Conservation (phyloP, 2,797 vertebrate genomes). For the Anniella stebbinsi region DNA sequence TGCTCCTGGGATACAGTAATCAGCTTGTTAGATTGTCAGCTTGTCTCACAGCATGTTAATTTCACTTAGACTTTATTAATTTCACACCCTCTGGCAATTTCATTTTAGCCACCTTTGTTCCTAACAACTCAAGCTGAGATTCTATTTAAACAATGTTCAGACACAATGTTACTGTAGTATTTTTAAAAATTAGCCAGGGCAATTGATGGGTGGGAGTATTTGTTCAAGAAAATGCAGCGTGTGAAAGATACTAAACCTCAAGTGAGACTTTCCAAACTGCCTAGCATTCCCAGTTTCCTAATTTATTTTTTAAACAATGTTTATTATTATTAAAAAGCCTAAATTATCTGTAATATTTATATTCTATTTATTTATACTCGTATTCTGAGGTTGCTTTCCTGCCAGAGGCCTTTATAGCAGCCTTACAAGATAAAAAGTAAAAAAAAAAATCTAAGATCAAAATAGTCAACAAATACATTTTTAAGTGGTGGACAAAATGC, state of each 20-base stretch:
- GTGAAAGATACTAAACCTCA: background rate
- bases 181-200: background rate
- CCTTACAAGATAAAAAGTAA: background rate
- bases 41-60: constrained; percentile 41
- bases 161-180: background rate
- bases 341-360: background rate
- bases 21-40: constrained; percentile 43
- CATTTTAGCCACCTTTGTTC: constrained; percentile 40
- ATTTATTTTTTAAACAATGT: background rate
- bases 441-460: background rate
- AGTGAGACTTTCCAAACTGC: background rate
- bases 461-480: background rate
- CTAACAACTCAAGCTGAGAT: constrained; percentile 16
- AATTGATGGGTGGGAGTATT: background rate
- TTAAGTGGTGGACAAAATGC: background rate
- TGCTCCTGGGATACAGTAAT: constrained; percentile 35
- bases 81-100: constrained; percentile 37
- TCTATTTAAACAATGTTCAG: constrained; percentile 12
- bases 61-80: constrained; percentile 46
- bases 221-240: background rate
- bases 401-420: background rate
- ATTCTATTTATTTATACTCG: background rate
- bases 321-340: background rate
- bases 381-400: background rate
- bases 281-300: fast-evolving